Percentiles rank a stretch among this genome's conserved stretches.
Conservation (phyloP, 2,888 invertebrate genomes). For the Oeneis ivallda region DNA sequence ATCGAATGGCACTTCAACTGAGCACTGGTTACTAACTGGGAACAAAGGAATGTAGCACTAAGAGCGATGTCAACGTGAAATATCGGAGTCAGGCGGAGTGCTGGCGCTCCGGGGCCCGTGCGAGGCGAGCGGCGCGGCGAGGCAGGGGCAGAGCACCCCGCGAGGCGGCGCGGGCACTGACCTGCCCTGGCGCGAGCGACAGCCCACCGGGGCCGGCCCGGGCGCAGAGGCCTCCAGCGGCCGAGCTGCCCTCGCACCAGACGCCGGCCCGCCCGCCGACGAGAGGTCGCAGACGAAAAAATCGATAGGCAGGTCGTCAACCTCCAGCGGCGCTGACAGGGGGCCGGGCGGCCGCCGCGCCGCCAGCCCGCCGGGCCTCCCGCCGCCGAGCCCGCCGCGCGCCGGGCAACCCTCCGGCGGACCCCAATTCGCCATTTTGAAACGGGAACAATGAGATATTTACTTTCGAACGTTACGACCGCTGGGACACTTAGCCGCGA, state of each 20-base stretch:
- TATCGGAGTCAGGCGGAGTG: not conserved
- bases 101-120: not conserved
- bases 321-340: constrained; percentile 69
- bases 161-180: constrained; percentile 56
- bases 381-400: constrained; percentile 47
- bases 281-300: constrained; percentile 80
- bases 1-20: constrained; percentile 26
- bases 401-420: constrained; percentile 50
- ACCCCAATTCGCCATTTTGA: constrained; percentile 80
- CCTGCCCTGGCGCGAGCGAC: constrained; percentile 62
- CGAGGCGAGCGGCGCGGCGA: constrained; percentile 10
- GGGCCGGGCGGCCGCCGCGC: constrained; percentile 57
- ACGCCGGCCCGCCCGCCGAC: constrained; percentile 66
- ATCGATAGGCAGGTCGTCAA: constrained; percentile 78
- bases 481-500: constrained; percentile 55
- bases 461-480: constrained; percentile 71
- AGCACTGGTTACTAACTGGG: constrained; percentile 27
- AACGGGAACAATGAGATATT: constrained; percentile 81
- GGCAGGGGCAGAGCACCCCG: constrained; percentile 42
- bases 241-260: constrained; percentile 48
- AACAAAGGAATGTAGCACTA: constrained; percentile 40
- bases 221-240: constrained; percentile 39
- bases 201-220: constrained; percentile 43
- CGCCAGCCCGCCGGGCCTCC: constrained; percentile 46
- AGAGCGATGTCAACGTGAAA: constrained; percentile 15